Base-by-base conservation (phyloP, 1,140 invertebrate genomes). In the Archegozetes longisetosus region DNA sequence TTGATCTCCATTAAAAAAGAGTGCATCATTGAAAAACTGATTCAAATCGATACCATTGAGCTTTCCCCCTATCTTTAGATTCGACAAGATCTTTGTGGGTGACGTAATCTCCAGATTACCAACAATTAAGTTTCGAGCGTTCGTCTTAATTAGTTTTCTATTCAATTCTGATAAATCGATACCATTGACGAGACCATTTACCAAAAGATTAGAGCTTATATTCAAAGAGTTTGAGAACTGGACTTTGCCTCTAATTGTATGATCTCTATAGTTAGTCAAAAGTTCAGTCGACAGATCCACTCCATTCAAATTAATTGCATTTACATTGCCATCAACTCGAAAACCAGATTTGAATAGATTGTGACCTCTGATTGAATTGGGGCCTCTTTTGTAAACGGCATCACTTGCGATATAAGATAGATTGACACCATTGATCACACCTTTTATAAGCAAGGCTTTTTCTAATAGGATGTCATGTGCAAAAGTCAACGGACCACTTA, bases 371-470 rank as follows among this genome's bases (percentile, higher is more conserved):
- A 62, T 55, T 20, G 47, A 22, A 17, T 62, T 57, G 6, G 22
- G 12, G 14, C 12, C 13, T 4, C 6, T 4, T 6, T 20, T 25
- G 24, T 60, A 59, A 9, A 62, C 13, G 28, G 56, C 52, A 24
- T 62, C 53, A 9, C 40, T 23, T 27, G 20, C 28, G 2, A 62
- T 3, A n/a, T 56, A 17, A 46, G 56, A 55, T 24, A 62, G 25
- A 23, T 62, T 62, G 17, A 62, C 12, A 13, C 58, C 61, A 20
- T 60, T 62, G 14, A 62, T 53, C 1, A 53, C 22, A 9, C 54
- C 58, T 14, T 6, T 3, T n/a, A 62, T 27, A 3, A 0, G 17
- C 22, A 62, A 23, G 32, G 32, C 6, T 9, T 62, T 40, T 20
- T 52, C n/a, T 3, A 60, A 22, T 2, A 46, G 22, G 1, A 60